A percentile compares a stretch with the other conserved stretches of the same genome.
phyloP scores from a whole-genome alignment of 2,888 invertebrate genomes.

The Rhingia campestris region DNA sequence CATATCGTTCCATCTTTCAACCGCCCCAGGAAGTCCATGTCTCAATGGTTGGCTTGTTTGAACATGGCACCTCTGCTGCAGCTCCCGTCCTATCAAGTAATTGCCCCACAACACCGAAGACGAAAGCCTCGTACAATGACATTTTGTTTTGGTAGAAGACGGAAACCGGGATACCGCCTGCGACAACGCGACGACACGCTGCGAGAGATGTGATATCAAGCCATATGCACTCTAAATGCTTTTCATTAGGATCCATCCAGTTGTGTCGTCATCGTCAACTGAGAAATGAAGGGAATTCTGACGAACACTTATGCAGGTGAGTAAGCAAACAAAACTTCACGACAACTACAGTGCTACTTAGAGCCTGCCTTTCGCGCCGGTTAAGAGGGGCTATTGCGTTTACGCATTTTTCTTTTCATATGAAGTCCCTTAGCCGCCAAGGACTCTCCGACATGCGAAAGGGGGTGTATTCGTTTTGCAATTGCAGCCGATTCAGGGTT shows the following conservation, averaged over 20 bases:
- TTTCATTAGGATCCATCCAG: constrained; percentile 44
- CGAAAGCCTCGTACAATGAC: constrained; percentile 32
- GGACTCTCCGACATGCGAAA: not conserved
- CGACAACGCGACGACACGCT: constrained; percentile 29
- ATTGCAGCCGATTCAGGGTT: constrained; percentile 44
- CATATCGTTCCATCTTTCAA: not conserved
- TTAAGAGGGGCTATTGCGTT: constrained; percentile 25
- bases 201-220: constrained; percentile 26
- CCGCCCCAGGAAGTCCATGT: constrained; percentile 69
- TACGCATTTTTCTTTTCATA: constrained; percentile 36
- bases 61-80: constrained; percentile 32
- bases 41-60: constrained; percentile 62
- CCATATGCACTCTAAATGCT: constrained; percentile 62
- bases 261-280: constrained; percentile 14
- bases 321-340: constrained; percentile 40
- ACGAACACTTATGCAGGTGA: constrained; percentile 27
- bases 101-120: constrained; percentile 36
- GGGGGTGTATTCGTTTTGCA: not conserved
- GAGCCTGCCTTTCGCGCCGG: not conserved
- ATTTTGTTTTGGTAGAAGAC: constrained; percentile 27
- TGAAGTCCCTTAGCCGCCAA: not conserved
- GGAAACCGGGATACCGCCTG: constrained; percentile 13
- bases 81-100: constrained; percentile 43
- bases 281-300: constrained; percentile 30
- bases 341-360: not conserved